Conservation (phyloP, 2,113 vertebrate species). For the Balaeniceps rex region DNA sequence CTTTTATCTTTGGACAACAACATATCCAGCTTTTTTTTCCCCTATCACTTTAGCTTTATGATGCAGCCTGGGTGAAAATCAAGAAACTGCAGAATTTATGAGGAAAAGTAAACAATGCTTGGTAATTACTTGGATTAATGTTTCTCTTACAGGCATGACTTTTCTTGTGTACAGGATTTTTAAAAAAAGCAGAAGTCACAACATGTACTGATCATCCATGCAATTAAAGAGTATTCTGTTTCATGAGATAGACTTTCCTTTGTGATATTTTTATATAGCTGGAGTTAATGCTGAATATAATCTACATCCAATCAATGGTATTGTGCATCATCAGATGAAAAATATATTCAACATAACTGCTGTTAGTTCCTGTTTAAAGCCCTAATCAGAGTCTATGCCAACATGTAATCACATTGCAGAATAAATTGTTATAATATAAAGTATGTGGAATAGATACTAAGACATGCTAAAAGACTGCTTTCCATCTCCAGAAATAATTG, state of each 20-base stretch:
- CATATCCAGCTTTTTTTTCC: background rate
- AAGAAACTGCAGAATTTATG: background rate
- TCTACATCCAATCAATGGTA: conserved; percentile 72
- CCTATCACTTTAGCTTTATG: background rate
- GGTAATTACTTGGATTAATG: conserved; percentile 48
- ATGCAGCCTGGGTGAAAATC: background rate
- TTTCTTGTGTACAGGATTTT: conserved; percentile 21
- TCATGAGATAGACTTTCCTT: conserved; percentile 53
- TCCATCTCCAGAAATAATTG: conserved; percentile 56
- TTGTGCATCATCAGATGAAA: conserved; percentile 71
- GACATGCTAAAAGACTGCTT: conserved; percentile 48
- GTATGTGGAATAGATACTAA: conserved; percentile 50
- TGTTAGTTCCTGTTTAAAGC: conserved; percentile 71
- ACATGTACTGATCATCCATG: conserved; percentile 60
- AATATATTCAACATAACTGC: conserved; percentile 68
- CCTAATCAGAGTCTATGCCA: conserved; percentile 69
- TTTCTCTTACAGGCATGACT: conserved; percentile 45
- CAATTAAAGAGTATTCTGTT: conserved; percentile 70
- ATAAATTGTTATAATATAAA: conserved; percentile 69
- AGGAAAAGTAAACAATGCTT: conserved; percentile 32
- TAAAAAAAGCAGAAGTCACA: conserved; percentile 54
- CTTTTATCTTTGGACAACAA: background rate
- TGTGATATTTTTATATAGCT: conserved; percentile 69
- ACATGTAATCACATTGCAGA: conserved; percentile 69
- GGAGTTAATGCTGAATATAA: conserved; percentile 69